Evolutionary conservation across 2,797 vertebrate genomes (phyloP), one percentile per base, ranked within the genome.

Genomic region (Denticeps clupeoides): DNA sequence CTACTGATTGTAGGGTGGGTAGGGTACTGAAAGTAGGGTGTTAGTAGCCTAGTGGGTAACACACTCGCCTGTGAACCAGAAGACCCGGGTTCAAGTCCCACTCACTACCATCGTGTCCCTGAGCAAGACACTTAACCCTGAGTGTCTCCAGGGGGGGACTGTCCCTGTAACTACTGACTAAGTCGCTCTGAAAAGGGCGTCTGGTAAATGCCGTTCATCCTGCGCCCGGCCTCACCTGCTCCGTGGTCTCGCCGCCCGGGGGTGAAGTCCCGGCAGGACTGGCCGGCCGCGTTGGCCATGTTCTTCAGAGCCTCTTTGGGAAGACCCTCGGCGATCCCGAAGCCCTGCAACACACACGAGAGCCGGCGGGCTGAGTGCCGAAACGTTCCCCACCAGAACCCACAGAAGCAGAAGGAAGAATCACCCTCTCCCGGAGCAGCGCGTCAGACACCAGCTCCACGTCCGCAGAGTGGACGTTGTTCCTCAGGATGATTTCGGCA

Each of bases 171-270:
- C n/a, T n/a, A n/a, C n/a, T n/a, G n/a, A n/a, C n/a, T n/a, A n/a
- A n/a, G n/a, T n/a, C n/a, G 7, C 11, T 51, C 3, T 6, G 18
- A 15, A 3, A 32, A n/a, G n/a, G n/a, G n/a, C n/a, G n/a, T n/a
- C n/a, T n/a, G n/a, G n/a, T n/a, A n/a, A n/a, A n/a, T n/a, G n/a
- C n/a, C n/a, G n/a, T n/a, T 7, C 11, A 51, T 3, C 6, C 18
- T 15, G 3, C 32, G 24, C 8, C 32, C 29, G n/a, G 15, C 7
- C 25, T 6, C 27, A 97, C 94, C 86, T 97, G 78, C 35, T 88
- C 86, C 18, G 89, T 50, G 0, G 92, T 96, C 76, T 99, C 93
- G 66, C 91, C 93, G 57, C 87, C 90, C 0, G 89, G 82, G 0
- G 94, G 93, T 0, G 62, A 83, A 97, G 11, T 78, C 75, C 3